Conservation (phyloP, 2,888 invertebrate genomes). For the Drosophila colorata region DNA sequence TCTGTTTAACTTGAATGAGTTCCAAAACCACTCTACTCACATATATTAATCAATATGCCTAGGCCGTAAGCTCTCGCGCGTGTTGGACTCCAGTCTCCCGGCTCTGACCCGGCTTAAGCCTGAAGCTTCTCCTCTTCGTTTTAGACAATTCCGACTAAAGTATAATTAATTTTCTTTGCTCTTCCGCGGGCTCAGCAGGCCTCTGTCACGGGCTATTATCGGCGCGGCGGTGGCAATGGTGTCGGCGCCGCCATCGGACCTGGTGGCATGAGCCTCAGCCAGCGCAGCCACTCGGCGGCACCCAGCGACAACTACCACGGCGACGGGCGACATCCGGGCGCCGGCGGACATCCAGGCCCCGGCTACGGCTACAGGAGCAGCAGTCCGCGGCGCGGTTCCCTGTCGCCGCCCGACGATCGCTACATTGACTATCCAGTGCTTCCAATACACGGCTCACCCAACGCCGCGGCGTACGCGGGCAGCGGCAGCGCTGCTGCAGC, state of each 20-base stretch:
- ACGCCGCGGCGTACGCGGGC: conserved; percentile 58
- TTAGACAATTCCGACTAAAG: too few species aligned
- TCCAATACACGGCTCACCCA: conserved; percentile 83
- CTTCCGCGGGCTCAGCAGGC: conserved; percentile 52
- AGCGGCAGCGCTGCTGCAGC: conserved; percentile 50
- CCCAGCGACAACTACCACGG: conserved; percentile 86
- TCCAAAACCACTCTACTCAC: conserved; percentile 39
- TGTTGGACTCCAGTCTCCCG: conserved; percentile 15
- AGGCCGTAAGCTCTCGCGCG: conserved; percentile 27
- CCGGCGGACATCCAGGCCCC: conserved; percentile 47
- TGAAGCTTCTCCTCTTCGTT: conserved; percentile 12
- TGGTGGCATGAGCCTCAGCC: conserved; percentile 85
- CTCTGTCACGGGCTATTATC: conserved; percentile 83
- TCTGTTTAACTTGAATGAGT: conserved; percentile 44
- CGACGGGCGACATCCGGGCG: conserved; percentile 39
- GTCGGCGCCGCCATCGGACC: conserved; percentile 83
- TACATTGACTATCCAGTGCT: conserved; percentile 85
- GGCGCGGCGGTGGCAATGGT: conserved; percentile 83
- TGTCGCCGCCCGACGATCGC: conserved; percentile 85
- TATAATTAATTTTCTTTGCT: conserved; percentile 19
- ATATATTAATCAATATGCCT: conserved; percentile 17
- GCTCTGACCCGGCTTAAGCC: conserved; percentile 20
- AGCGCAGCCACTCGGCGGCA: conserved; percentile 95
- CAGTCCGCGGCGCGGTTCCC: conserved; percentile 89
- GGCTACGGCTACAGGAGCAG: conserved; percentile 87